These are phyloP conservation scores for Intellagama lesueurii DNA, from an alignment of 2,797 vertebrate genomes.

Conservation along the genomic window DNA sequence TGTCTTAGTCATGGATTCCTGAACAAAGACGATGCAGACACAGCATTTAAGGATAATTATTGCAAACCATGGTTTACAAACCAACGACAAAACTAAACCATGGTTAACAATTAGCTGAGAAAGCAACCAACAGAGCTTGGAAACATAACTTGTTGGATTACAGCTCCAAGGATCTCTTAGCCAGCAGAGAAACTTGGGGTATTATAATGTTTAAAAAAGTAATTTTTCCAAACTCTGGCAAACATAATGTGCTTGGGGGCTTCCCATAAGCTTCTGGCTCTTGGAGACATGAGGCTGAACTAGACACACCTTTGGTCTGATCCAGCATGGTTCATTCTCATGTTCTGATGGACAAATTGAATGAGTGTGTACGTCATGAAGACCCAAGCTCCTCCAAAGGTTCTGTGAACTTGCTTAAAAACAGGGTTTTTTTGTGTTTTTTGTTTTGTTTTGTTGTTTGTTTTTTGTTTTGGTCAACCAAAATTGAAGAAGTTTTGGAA, in stretches of 20 bases:
- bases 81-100: not conserved
- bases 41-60: too few species aligned
- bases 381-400: not conserved
- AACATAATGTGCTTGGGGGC: not conserved
- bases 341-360: slow-evolving; percentile 45
- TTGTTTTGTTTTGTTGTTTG: too few species aligned
- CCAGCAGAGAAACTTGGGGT: too few species aligned
- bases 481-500: not conserved
- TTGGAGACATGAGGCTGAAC: too few species aligned
- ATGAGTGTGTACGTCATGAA: not conserved
- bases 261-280: not conserved
- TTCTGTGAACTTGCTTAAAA: not conserved
- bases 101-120: too few species aligned
- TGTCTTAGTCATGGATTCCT: too few species aligned
- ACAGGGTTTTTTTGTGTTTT: too few species aligned
- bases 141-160: not conserved
- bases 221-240: too few species aligned
- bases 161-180: too few species aligned
- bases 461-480: not conserved
- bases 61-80: not conserved
- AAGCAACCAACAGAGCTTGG: not conserved
- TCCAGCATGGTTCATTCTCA: not conserved
- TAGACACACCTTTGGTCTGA: not conserved
- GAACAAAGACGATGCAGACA: too few species aligned
- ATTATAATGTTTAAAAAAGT: too few species aligned